phyloP scores from a whole-genome alignment of 1,140 invertebrate species.

The Pantala flavescens region DNA sequence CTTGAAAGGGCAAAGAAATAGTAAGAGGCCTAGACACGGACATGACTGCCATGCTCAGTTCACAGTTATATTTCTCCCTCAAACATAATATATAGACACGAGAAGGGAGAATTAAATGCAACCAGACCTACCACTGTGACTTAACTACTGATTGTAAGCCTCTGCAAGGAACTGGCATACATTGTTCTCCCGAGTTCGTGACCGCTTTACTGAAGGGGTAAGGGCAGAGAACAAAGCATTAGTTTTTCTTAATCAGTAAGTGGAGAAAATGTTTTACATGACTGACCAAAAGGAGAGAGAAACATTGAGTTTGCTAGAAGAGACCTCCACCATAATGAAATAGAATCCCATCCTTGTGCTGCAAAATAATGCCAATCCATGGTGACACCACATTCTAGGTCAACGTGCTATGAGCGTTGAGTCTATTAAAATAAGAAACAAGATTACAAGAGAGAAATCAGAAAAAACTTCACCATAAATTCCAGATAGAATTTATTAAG shows the following conservation, averaged over 20 bases:
- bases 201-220: conserved; percentile 40
- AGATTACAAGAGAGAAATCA: neutral
- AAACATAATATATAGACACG: neutral
- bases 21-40: neutral
- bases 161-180: conserved; percentile 32
- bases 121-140: neutral
- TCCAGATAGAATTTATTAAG: too few species aligned
- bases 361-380: neutral
- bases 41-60: neutral
- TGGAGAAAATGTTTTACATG: neutral
- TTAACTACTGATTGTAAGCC: conserved; percentile 31
- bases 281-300: neutral
- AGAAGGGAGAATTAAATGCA: neutral
- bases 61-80: neutral
- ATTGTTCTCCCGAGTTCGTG: conserved; percentile 46
- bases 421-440: neutral
- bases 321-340: conserved; percentile 1
- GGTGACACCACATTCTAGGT: neutral
- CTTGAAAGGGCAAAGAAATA: too few species aligned
- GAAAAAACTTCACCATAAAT: neutral
- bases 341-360: neutral
- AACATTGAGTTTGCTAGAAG: conserved; percentile 1
- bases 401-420: neutral
- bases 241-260: neutral
- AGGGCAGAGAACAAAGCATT: conserved; percentile 5